Conservation (phyloP, 2,888 invertebrate genomes). For the Iselma pallidipennis region DNA sequence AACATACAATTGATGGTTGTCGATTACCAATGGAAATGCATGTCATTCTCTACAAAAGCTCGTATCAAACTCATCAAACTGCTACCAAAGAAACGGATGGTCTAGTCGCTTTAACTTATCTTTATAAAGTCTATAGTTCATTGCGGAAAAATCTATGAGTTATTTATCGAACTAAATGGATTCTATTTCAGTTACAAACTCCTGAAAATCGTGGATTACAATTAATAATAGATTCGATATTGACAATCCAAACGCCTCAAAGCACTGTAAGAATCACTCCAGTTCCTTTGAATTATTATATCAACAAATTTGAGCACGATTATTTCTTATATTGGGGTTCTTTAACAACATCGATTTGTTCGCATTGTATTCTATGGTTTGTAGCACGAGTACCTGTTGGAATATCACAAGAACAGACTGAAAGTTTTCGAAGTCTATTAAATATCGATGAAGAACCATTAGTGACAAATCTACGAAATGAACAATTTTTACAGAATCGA, state of each 20-base stretch:
- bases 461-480: constrained; percentile 59
- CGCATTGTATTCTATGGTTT: constrained; percentile 63
- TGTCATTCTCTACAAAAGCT: constrained; percentile 62
- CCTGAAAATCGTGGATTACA: constrained; percentile 55
- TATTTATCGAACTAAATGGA: neutral
- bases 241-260: constrained; percentile 58
- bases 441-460: constrained; percentile 56
- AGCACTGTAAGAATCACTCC: constrained; percentile 59
- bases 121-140: constrained; percentile 53
- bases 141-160: too few species aligned
- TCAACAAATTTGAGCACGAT: constrained; percentile 64
- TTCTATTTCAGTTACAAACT: constrained; percentile 57
- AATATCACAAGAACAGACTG: constrained; percentile 64
- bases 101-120: constrained; percentile 63
- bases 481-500: constrained; percentile 55
- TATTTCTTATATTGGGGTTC: constrained; percentile 70
- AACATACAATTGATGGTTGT: constrained; percentile 64
- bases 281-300: constrained; percentile 57
- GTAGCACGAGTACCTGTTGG: constrained; percentile 63
- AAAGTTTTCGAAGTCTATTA: constrained; percentile 60
- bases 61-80: constrained; percentile 64
- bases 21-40: constrained; percentile 69
- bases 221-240: constrained; percentile 58
- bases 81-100: constrained; percentile 64
- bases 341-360: constrained; percentile 55